Conservation (phyloP, 2,113 vertebrate species). For the Pseudorasbora parva region DNA sequence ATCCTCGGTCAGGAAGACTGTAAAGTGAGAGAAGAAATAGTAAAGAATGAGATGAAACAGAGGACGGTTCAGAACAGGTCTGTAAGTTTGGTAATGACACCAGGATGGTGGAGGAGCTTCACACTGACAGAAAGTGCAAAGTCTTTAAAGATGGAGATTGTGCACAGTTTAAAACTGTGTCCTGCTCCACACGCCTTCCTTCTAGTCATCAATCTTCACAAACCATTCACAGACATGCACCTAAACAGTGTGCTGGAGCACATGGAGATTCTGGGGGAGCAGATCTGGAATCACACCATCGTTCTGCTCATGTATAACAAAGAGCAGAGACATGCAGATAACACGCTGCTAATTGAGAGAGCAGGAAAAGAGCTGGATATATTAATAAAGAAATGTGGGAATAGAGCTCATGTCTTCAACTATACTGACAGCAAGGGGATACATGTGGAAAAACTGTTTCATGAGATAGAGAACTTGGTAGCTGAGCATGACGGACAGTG, state of each 20-base stretch:
- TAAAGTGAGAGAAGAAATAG: background rate
- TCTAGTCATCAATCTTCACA: background rate
- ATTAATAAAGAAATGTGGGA: background rate
- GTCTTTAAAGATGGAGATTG: background rate
- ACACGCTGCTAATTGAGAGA: background rate
- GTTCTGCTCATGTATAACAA: constrained; percentile 8
- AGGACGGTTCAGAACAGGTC: background rate
- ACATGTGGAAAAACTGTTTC: background rate
- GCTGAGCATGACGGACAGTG: background rate
- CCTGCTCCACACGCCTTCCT: background rate
- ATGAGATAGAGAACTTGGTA: background rate
- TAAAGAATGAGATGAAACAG: background rate
- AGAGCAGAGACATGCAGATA: background rate
- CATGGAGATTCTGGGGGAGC: constrained; percentile 22
- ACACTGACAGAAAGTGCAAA: background rate
- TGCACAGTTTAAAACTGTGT: background rate
- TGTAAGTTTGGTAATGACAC: constrained; percentile 15
- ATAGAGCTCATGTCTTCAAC: constrained; percentile 16
- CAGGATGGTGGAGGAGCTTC: constrained; percentile 19
- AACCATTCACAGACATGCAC: background rate
- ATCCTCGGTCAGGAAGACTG: background rate
- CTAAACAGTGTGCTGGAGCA: background rate
- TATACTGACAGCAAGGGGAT: background rate
- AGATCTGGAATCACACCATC: constrained; percentile 30
- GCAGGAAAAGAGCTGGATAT: background rate